Evolutionary conservation across 2,797 vertebrate genomes (phyloP).

Genomic region (Taeniopygia guttata): DNA sequence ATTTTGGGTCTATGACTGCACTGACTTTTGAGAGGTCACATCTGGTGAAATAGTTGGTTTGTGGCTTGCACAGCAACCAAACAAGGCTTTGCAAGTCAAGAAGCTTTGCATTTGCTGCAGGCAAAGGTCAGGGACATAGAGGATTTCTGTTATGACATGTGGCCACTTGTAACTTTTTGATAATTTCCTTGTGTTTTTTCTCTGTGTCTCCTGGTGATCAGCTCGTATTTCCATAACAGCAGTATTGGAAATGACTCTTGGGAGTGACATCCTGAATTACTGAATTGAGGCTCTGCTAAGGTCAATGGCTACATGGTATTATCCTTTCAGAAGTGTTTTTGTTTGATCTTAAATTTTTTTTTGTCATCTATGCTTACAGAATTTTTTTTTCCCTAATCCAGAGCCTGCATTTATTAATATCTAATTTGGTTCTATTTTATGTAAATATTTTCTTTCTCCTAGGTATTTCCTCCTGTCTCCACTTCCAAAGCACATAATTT

Average conservation of each 20-base stretch:
- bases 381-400: not conserved
- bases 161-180: not conserved
- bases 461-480: not conserved
- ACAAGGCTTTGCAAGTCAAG: not conserved
- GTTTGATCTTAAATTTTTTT: not conserved
- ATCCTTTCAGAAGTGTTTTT: not conserved
- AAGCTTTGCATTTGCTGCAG: not conserved
- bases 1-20: not conserved
- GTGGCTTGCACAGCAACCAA: not conserved
- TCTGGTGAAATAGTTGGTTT: not conserved
- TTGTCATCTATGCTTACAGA: not conserved
- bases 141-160: not conserved
- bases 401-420: not conserved
- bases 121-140: not conserved
- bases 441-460: not conserved
- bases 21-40: not conserved
- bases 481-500: not conserved
- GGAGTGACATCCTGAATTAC: slow-evolving; percentile 9
- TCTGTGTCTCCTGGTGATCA: not conserved
- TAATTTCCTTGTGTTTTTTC: slow-evolving; percentile 10
- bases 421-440: not conserved
- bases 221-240: not conserved
- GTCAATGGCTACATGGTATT: not conserved
- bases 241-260: not conserved
- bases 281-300: not conserved